A percentile compares a stretch with the other conserved stretches of the same genome.
Conservation (phyloP, 92 coral and sea anemone genomes). For the Parazoanthus swiftii region DNA sequence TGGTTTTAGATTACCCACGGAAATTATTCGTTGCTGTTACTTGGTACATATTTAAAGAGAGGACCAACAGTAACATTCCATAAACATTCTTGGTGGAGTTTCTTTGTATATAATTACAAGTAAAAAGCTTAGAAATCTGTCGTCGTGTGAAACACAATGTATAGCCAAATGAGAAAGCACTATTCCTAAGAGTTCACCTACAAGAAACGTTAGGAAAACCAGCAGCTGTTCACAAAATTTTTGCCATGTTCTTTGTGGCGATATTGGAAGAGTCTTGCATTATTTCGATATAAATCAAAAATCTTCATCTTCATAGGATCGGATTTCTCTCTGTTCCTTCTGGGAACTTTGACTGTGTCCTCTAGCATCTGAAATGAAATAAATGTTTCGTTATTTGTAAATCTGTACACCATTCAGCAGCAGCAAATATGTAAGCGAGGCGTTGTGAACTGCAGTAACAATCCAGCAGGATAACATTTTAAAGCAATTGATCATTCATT, state of each 20-base stretch:
- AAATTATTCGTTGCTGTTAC: not conserved
- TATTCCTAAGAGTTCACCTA: not conserved
- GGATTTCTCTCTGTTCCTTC: slow-evolving; percentile 24
- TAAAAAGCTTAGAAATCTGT: not conserved
- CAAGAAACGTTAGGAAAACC: too few relatives aligned
- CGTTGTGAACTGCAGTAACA: not conserved
- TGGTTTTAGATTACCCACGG: too few relatives aligned
- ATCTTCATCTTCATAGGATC: not conserved
- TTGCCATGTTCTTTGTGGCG: not conserved
- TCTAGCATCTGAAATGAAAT: slow-evolving; percentile 5
- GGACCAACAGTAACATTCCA: not conserved
- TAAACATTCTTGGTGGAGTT: not conserved
- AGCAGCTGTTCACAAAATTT: not conserved
- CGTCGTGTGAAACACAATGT: not conserved
- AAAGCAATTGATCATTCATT: too few relatives aligned
- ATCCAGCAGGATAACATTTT: not conserved
- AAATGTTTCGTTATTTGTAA: not conserved
- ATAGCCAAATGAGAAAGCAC: not conserved
- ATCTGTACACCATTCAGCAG: not conserved
- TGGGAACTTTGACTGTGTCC: slow-evolving; percentile 33
- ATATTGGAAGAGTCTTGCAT: too few relatives aligned
- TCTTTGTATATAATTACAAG: not conserved
- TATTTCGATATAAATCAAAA: not conserved
- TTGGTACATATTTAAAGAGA: not conserved
- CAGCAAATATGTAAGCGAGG: not conserved